Evolutionary conservation across 2,113 vertebrate genomes (phyloP).

Genomic region (Gnathonemus echidnorhynchus): DNA sequence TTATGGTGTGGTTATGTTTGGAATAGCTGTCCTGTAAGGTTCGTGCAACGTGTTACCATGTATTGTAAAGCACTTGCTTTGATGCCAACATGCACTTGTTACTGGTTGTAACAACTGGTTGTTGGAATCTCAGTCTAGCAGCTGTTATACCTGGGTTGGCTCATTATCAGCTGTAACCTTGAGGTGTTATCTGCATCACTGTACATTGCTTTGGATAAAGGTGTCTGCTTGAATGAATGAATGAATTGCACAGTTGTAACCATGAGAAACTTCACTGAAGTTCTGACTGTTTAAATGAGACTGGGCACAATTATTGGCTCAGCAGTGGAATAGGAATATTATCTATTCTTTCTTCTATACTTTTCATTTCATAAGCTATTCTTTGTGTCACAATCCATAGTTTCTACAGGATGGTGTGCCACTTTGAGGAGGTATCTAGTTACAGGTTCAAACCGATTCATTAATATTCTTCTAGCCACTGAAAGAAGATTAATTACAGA

Average conservation of each 20-base stretch:
- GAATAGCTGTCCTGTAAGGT: not conserved
- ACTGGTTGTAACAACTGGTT: not conserved
- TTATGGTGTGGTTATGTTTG: not conserved
- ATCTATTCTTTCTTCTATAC: not conserved
- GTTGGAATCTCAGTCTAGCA: not conserved
- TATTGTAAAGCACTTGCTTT: not conserved
- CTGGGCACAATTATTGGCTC: not conserved
- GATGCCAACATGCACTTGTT: not conserved
- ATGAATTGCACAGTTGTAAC: not conserved
- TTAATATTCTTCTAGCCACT: not conserved
- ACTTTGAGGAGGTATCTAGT: not conserved
- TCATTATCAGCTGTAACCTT: not conserved
- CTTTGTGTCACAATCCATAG: not conserved
- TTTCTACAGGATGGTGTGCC: not conserved
- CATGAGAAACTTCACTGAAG: not conserved
- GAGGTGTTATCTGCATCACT: not conserved
- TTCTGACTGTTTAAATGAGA: not conserved
- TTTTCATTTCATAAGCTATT: not conserved
- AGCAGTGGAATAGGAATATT: not conserved
- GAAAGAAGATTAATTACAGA: not conserved
- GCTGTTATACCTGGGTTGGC: not conserved
- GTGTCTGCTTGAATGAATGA: not conserved
- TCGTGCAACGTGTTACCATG: not conserved
- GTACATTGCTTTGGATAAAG: not conserved
- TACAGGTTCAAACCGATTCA: constrained; percentile 1